A percentile compares a stretch with the other conserved stretches of the same genome.
Conservation (phyloP, 2,113 vertebrate genomes). For the Scatophagus argus region DNA sequence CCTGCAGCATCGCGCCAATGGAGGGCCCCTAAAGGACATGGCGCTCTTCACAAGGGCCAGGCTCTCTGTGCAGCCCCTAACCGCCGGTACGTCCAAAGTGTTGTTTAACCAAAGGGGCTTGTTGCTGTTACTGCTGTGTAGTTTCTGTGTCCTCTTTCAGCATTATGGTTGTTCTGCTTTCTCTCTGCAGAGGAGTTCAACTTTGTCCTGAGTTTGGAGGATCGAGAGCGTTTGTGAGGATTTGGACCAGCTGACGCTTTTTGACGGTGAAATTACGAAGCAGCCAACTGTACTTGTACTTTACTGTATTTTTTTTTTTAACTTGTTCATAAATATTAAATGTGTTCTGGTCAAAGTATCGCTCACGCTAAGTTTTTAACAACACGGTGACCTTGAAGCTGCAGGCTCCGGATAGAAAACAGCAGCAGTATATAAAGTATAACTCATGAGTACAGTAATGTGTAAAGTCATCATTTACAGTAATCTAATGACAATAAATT, state of each 20-base stretch:
- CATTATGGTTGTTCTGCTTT: neutral
- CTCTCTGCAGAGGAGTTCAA: constrained; percentile 91
- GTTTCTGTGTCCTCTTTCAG: neutral
- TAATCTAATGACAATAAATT: too few species aligned
- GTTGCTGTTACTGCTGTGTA: neutral
- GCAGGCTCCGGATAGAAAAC: neutral
- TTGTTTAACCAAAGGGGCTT: neutral
- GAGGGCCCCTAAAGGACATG: constrained; percentile 89
- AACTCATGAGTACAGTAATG: too few species aligned
- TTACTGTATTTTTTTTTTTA: neutral
- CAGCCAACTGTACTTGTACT: neutral
- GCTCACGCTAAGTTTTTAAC: neutral
- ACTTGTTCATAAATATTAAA: constrained; percentile 18
- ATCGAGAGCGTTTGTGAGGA: constrained; percentile 82
- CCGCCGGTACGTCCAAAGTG: constrained; percentile 79
- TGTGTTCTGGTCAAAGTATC: neutral
- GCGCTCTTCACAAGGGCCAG: constrained; percentile 90
- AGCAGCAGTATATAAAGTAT: neutral
- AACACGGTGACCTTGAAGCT: neutral
- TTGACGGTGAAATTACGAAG: neutral
- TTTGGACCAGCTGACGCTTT: constrained; percentile 11
- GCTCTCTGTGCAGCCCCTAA: constrained; percentile 93
- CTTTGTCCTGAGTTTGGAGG: constrained; percentile 92
- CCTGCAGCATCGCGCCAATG: constrained; percentile 84
- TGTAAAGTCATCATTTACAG: too few species aligned